These are phyloP conservation scores for Xerus inauris DNA, from an alignment of 2,113 vertebrate genomes.

Conservation along the genomic window DNA sequence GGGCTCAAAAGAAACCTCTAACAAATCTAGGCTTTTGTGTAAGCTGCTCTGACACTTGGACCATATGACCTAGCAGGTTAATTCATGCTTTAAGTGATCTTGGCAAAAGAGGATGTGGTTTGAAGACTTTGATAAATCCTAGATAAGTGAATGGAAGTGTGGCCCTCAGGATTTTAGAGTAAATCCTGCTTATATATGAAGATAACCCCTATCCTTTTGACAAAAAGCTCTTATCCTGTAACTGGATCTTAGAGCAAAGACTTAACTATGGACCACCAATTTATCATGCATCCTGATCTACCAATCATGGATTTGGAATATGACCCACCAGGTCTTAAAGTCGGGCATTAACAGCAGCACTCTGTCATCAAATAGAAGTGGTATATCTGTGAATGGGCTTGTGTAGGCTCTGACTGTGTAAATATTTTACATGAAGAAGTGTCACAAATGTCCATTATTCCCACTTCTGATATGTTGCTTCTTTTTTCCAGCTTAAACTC, in stretches of 20 bases:
- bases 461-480: too few species aligned
- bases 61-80: neutral
- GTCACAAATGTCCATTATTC: neutral
- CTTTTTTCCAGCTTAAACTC: neutral
- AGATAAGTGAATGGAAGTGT: neutral
- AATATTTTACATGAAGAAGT: neutral
- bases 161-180: neutral
- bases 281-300: neutral
- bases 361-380: neutral
- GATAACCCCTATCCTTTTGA: neutral
- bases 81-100: neutral
- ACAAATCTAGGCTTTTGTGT: neutral
- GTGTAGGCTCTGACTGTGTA: neutral
- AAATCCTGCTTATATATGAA: too few species aligned
- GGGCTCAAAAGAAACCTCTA: neutral
- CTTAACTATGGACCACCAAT: neutral
- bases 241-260: too few species aligned
- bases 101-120: neutral
- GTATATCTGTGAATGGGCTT: too few species aligned
- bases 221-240: neutral
- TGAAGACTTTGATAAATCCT: neutral
- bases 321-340: neutral
- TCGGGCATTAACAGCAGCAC: neutral
- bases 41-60: neutral
- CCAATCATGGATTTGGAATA: neutral